Evolutionary conservation across 2,113 vertebrate genomes (phyloP), one percentile per base, ranked within the genome.

Genomic region (Prunella fulvescens): DNA sequence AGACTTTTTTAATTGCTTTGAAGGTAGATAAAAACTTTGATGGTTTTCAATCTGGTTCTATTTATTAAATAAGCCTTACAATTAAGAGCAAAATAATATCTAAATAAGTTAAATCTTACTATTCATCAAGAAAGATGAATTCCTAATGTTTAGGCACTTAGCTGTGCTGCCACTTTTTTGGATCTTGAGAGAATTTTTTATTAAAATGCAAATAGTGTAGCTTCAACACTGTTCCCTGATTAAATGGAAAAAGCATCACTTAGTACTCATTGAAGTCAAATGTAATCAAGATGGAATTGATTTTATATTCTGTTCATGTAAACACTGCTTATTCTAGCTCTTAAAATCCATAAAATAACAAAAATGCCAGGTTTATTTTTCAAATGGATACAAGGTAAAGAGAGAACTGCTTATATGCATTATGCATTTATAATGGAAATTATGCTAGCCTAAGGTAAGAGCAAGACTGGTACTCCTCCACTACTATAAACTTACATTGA

Each of bases 221-320:
- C 74, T 94, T 45, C 90, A 96, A 71, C 88, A 61, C 84, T 56
- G 79, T 44, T 97, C 60, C 54, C 94, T 97, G 97, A 97, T 97
- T 97, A 97, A 96, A 97, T 95, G 95, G 93, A 94, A 97, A 95
- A 93, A 90, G 87, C 94, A 89, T 97, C 94, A 93, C 97, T 97
- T 97, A 92, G 95, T 72, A 72, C 93, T 97, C 92, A 85, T 94
- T 95, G 96, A 94, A 96, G 95, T 97, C 94, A 97, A 95, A 97
- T 96, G 96, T 97, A 97, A 97, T 97, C 96, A 97, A 97, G 97
- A 95, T 81, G 76, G 94, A 89, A 97, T 95, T 97, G 97, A 97
- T 97, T 97, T 97, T 97, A 94, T 96, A 97, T 97, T 97, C 97
- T 50, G 54, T 92, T 95, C 90, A 0, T 97, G 96, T 97, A 97